Percentiles rank a stretch among this genome's conserved stretches.
These are phyloP conservation scores for Papilio polytes DNA, from an alignment of 1,140 invertebrate species.

Conservation along the genomic window DNA sequence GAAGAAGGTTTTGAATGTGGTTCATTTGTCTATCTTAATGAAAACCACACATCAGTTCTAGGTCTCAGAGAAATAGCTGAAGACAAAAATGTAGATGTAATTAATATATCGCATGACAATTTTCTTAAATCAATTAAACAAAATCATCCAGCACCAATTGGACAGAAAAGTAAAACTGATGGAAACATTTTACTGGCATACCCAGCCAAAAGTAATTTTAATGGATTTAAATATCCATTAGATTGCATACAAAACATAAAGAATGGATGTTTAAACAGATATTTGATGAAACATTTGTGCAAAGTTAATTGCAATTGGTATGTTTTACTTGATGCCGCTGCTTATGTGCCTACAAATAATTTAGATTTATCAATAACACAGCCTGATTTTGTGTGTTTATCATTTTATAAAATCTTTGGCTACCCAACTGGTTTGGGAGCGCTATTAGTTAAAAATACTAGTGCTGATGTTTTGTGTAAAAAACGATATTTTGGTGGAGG, in stretches of 20 bases:
- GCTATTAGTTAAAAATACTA: constrained; percentile 90
- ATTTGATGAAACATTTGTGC: constrained; percentile 63
- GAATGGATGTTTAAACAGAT: constrained; percentile 84
- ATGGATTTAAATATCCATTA: constrained; percentile 94
- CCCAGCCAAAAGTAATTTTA: constrained; percentile 98
- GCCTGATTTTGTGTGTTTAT: constrained; percentile 96
- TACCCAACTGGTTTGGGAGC: constrained; percentile 97
- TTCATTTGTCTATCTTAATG: constrained; percentile 92
- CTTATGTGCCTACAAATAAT: constrained; percentile 90
- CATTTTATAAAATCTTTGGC: constrained; percentile 99
- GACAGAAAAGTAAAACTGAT: constrained; percentile 48
- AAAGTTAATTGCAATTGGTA: constrained; percentile 87
- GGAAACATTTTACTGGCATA: constrained; percentile 90
- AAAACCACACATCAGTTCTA: constrained; percentile 98
- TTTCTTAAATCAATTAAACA: constrained; percentile 78
- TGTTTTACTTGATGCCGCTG: constrained; percentile 94
- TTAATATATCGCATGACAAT: constrained; percentile 83
- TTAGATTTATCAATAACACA: constrained; percentile 89
- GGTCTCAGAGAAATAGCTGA: constrained; percentile 91
- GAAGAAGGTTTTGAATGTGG: constrained; percentile 75
- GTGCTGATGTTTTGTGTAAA: constrained; percentile 85
- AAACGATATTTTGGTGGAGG: constrained; percentile 96
- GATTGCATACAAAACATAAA: constrained; percentile 88
- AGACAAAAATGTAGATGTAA: constrained; percentile 81
- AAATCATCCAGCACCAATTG: constrained; percentile 39